Conservation (phyloP, 1,140 invertebrate genomes). For the Cyrtorhinus lividipennis region DNA sequence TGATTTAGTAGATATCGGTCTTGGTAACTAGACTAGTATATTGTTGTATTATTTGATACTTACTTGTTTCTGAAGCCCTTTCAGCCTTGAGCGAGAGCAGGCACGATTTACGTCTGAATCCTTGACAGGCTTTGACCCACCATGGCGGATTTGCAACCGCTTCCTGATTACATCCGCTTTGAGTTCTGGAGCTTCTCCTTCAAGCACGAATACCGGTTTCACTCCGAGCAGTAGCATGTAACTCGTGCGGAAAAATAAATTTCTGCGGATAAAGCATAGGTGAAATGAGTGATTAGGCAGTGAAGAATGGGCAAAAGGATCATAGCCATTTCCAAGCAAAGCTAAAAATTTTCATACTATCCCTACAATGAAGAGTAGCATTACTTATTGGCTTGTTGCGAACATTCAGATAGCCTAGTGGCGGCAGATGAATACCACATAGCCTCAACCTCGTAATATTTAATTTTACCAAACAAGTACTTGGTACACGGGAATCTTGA, state of each 20-base stretch:
- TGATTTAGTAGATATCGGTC: too few relatives aligned
- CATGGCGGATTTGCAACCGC: constrained; percentile 31
- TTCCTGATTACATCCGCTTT: constrained; percentile 59
- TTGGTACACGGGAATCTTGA: too few relatives aligned
- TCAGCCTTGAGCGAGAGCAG: constrained; percentile 22
- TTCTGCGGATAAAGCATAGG: constrained; percentile 38
- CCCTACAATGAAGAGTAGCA: too few relatives aligned
- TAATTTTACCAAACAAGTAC: too few relatives aligned
- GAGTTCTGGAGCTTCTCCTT: constrained; percentile 64
- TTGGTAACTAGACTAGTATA: too few relatives aligned
- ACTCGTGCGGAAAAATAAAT: constrained; percentile 67
- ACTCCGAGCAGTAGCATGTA: constrained; percentile 59
- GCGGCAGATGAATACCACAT: too few relatives aligned
- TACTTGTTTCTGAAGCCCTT: constrained; percentile 25
- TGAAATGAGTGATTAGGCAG: neutral
- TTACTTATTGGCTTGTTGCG: too few relatives aligned
- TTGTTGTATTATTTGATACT: too few relatives aligned
- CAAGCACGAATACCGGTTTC: constrained; percentile 69
- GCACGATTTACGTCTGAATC: constrained; percentile 6
- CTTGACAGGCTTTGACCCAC: constrained; percentile 1
- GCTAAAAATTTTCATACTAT: too few relatives aligned
- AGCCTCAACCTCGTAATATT: too few relatives aligned
- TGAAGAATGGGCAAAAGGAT: neutral
- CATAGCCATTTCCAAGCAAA: too few relatives aligned
- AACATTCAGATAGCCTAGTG: too few relatives aligned